Percentiles rank a stretch among this genome's conserved stretches.
These are phyloP conservation scores for Triplophysa yarkandensis DNA, from an alignment of 2,797 vertebrate genomes.

Conservation along the genomic window DNA sequence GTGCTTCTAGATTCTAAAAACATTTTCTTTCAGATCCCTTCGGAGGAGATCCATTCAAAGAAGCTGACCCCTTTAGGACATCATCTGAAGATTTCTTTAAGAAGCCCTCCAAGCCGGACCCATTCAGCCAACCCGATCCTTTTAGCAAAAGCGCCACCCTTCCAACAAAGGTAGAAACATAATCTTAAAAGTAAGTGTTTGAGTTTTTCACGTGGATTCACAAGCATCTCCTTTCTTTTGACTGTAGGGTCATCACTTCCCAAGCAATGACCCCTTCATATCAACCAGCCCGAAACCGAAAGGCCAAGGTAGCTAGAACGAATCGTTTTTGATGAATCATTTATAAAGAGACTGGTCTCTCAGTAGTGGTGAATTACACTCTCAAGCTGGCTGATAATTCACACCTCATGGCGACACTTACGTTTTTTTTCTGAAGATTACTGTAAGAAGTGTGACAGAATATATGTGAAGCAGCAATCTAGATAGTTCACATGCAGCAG, in stretches of 20 bases:
- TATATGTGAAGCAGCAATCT: constrained; percentile 47
- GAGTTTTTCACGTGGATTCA: constrained; percentile 33
- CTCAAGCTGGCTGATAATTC: constrained; percentile 8
- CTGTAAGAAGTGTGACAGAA: background rate
- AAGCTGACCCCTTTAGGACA: constrained; percentile 77
- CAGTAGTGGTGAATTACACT: background rate
- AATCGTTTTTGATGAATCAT: constrained; percentile 31
- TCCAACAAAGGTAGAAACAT: constrained; percentile 83
- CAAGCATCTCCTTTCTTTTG: background rate
- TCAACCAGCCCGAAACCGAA: constrained; percentile 84
- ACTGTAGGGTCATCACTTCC: constrained; percentile 84
- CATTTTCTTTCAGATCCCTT: constrained; percentile 83
- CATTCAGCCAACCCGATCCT: constrained; percentile 85
- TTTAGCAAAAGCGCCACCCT: constrained; percentile 87
- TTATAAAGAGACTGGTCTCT: no score
- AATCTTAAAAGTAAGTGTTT: background rate
- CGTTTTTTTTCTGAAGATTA: constrained; percentile 6
- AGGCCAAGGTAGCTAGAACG: constrained; percentile 81
- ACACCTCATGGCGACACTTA: constrained; percentile 41
- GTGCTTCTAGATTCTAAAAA: background rate
- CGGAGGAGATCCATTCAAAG: constrained; percentile 83
- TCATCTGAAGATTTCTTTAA: constrained; percentile 92
- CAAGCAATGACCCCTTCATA: constrained; percentile 87
- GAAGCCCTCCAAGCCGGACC: constrained; percentile 87
- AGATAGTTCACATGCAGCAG: constrained; percentile 47